Base-by-base conservation (phyloP, 2,797 vertebrate species). In the Alca torda region DNA sequence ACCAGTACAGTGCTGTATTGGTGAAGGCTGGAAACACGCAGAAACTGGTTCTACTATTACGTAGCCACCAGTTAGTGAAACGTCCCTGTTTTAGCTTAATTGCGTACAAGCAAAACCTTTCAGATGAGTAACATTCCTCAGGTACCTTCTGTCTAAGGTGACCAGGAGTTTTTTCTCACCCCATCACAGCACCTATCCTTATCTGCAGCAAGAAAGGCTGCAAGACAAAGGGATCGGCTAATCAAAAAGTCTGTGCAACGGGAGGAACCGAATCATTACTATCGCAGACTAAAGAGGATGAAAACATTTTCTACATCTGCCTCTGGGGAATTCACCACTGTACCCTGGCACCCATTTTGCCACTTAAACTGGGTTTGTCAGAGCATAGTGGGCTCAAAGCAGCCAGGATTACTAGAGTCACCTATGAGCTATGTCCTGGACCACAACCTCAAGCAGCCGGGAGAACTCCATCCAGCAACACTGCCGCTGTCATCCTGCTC, bases 361-460 rank as follows among this genome's bases (percentile, higher is more conserved):
- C n/a, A 33, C 13, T 51, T 70, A 46, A 51, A 70, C 56, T 37
- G 28, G 24, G 16, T 53, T 41, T 80, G 15, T n/a, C n/a, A 33
- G 45, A 10, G 6, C 28, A 7, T 1, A 67, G 41, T 1, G 4
- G 20, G 30, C 33, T 30, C 43, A 63, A 59, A 64, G 31, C 30
- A 78, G 37, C 28, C 67, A 41, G 78, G 28, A 63, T 43, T 23
- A 64, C 30, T 33, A 8, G 31, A 28, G 16, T 46, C 16, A 37
- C 25, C 19, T 46, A 3, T 53, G 16, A 61, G 33, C 25, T 77
- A 43, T 33, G 7, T 56, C 30, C n/a, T 69, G 30, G 39, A 72
- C 28, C 12, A 28, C 1, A 6, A 33, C 12, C 14, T 41, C 14
- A 12, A 13, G 35, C 2, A 24, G 19, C 4, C 2, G 3, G 25